A percentile compares a stretch with the other conserved stretches of the same genome.
Evolutionary conservation across 2,888 invertebrate species (phyloP).

Genomic region (Thecophora atra): DNA sequence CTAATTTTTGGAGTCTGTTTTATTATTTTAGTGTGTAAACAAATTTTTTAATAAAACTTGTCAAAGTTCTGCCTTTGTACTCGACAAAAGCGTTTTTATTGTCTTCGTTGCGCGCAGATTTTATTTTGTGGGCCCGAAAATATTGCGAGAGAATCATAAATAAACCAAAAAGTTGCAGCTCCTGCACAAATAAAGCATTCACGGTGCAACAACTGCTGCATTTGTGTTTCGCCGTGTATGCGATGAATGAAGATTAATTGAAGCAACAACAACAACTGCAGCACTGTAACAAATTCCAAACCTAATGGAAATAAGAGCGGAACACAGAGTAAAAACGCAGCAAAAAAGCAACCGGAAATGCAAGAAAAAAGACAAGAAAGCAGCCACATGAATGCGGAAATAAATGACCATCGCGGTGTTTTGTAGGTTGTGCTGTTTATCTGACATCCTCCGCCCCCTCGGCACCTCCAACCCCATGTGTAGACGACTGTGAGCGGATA

Average conservation of each 20-base stretch:
- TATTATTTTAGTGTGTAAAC: conserved; percentile 9
- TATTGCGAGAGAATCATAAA: conserved; percentile 10
- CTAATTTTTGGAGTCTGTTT: not conserved
- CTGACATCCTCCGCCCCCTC: not conserved
- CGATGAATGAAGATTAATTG: conserved; percentile 31
- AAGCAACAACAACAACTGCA: conserved; percentile 24
- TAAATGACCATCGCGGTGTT: conserved; percentile 22
- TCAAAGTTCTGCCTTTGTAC: not conserved
- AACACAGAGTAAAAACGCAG: not conserved
- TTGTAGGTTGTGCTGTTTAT: not conserved
- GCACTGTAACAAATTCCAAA: conserved; percentile 21
- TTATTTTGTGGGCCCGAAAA: conserved; percentile 8
- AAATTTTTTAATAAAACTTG: conserved; percentile 23
- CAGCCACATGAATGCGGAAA: conserved; percentile 29
- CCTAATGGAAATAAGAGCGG: conserved; percentile 20
- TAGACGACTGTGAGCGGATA: conserved; percentile 11
- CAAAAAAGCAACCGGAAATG: conserved; percentile 15
- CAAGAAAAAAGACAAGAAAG: conserved; percentile 22
- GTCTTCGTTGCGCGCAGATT: conserved; percentile 26
- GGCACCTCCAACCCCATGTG: not conserved
- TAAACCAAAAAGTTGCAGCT: conserved; percentile 5
- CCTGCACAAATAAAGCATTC: conserved; percentile 17
- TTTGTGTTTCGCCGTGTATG: conserved; percentile 17
- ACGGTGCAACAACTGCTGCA: not conserved
- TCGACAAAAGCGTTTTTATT: conserved; percentile 9